Evolutionary conservation across 2,888 invertebrate genomes (phyloP).

Genomic region (Tortricodes alternella): DNA sequence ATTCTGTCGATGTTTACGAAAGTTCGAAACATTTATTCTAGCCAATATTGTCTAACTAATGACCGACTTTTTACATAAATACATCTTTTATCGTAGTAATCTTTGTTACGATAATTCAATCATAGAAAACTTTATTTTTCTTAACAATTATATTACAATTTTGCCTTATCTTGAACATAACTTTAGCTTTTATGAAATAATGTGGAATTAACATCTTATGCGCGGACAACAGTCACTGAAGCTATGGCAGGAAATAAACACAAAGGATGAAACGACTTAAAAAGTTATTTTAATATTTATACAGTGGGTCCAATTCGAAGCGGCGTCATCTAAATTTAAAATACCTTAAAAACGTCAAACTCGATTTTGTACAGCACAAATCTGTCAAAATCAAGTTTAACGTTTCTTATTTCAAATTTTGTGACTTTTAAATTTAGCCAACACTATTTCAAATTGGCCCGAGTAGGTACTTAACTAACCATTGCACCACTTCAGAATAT

Average conservation of each 20-base stretch:
- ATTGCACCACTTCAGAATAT: conserved; percentile 74
- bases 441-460: too few species aligned
- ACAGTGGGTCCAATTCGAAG: too few species aligned
- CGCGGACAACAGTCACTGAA: conserved; percentile 65
- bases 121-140: conserved; percentile 52
- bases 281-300: conserved; percentile 50
- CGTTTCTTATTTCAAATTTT: too few species aligned
- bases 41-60: conserved; percentile 44
- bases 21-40: conserved; percentile 53
- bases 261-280: conserved; percentile 51
- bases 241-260: conserved; percentile 58
- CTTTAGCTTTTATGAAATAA: conserved; percentile 34
- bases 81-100: conserved; percentile 71
- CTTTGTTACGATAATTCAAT: conserved; percentile 55
- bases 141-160: conserved; percentile 32
- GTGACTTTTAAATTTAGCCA: too few species aligned
- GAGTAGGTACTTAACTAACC: conserved; percentile 63
- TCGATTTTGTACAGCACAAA: too few species aligned
- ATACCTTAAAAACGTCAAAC: too few species aligned
- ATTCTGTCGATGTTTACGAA: conserved; percentile 72
- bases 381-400: too few species aligned
- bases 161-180: conserved; percentile 31
- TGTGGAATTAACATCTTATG: conserved; percentile 34
- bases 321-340: too few species aligned
- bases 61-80: conserved; percentile 69